Base-by-base conservation (phyloP, 1,140 invertebrate genomes). In the Muscidifurax raptorellus region DNA sequence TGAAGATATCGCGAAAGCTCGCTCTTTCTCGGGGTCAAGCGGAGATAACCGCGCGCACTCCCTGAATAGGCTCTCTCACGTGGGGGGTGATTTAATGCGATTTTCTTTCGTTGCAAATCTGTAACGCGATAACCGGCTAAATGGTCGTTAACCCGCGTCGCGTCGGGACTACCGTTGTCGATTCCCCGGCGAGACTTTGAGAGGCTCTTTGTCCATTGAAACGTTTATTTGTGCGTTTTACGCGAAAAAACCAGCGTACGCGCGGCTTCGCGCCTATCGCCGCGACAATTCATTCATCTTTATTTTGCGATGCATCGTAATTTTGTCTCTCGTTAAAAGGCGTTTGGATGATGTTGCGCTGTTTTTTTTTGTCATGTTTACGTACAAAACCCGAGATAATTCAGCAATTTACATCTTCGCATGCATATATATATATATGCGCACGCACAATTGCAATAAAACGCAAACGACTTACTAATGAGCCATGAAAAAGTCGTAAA, bases 131-230 rank as follows among this genome's bases (percentile, higher is more conserved):
- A 82, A 82, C 27, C 15, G 75, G 52, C 52, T 44, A 67, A 67
- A 69, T 83, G 81, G 74, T 77, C 81, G 30, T 69, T 83, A 83
- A 47, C 72, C 74, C 12, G n/a, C n/a, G n/a, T n/a, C n/a, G n/a
- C n/a, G n/a, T n/a, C 64, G 36, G 36, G 13, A 7, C n/a, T n/a
- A n/a, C 36, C 13, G 67, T 72, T 10, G 44, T 32, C 12, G 9
- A 66, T 59, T 59, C 52, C 22, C 22, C 18, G 52, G n/a, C 22
- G 52, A 59, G 52, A 22, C 47, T 83, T 36, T 69, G 59, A 67
- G 36, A 40, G 25, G 30, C 40, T 83, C 81, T 83, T 83, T 83
- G 81, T 82, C 71, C 22, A 28, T 25, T 1, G 12, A 52, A 0
- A 2, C 18, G 15, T 71, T 40, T 27, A 52, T 77, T 25, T 76